A percentile compares a stretch with the other conserved stretches of the same genome.
Evolutionary conservation across 2,888 invertebrate species (phyloP).

Genomic region (Athripsodes cinereus): DNA sequence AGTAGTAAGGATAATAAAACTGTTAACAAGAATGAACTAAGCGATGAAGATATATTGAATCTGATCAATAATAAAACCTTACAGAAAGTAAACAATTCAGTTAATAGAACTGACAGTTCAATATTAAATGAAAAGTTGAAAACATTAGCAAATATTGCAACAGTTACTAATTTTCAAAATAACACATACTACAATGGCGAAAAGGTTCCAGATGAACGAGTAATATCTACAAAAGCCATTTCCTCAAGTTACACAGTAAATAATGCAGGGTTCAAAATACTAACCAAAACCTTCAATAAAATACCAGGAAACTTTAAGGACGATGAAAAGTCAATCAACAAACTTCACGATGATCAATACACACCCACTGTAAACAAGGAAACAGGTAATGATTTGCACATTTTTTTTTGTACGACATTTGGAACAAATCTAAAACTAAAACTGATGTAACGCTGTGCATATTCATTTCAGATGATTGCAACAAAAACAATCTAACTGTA

Average conservation of each 20-base stretch:
- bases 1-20: conserved; percentile 38
- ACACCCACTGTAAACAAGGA: conserved; percentile 11
- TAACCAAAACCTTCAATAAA: conserved; percentile 61
- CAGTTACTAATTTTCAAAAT: conserved; percentile 48
- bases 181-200: conserved; percentile 42
- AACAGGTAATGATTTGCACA: conserved; percentile 11
- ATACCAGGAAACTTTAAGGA: conserved; percentile 42
- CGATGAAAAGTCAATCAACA: conserved; percentile 41
- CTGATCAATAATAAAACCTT: conserved; percentile 18
- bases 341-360: conserved; percentile 35
- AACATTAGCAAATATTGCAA: conserved; percentile 52
- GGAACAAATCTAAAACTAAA: background rate
- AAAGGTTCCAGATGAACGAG: conserved; percentile 38
- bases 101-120: conserved; percentile 33
- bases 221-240: conserved; percentile 56
- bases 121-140: conserved; percentile 45
- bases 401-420: background rate
- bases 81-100: conserved; percentile 6
- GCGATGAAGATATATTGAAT: conserved; percentile 18
- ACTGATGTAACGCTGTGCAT: background rate
- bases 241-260: conserved; percentile 56
- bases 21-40: conserved; percentile 33
- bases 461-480: conserved; percentile 36
- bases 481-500: conserved; percentile 47
- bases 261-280: conserved; percentile 58